Evolutionary conservation across 2,888 invertebrate genomes (phyloP), one percentile per base, ranked within the genome.

Genomic region (Microplitis deprimator): DNA sequence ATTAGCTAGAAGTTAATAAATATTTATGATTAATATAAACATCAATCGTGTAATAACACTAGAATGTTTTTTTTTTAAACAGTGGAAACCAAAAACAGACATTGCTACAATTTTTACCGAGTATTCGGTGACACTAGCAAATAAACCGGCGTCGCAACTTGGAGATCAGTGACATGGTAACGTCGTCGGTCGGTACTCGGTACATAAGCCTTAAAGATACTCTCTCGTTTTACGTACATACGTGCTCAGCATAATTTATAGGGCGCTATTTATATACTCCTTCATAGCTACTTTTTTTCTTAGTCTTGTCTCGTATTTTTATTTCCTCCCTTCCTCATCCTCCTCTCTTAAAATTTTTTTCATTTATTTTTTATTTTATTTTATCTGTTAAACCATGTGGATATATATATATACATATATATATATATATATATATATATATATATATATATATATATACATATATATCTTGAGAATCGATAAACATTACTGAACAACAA

Each of bases 161-260:
- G 29, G 76, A 81, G 74, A 68, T 41, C 80, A 61, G 76, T 74
- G 80, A 80, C 82, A 74, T 77, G 72, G 79, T 64, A 70, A 78
- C 78, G 74, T 77, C 81, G 82, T 81, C 84, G 79, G 77, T 29
- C 29, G 78, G 77, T 74, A 82, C 81, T 81, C 81, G 78, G 80
- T 77, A 78, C 72, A 13, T 78, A 81, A 80, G 80, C 81, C 82
- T 84, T 82, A 83, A 84, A 83, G 84, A 84, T 83, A 83, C 82
- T 83, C 82, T 50, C 20, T 83, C 79, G 80, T 82, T 13, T 7
- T 29, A 50, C 38, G 29, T 59, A 83, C 78, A 80, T 82, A 86
- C 85, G 85, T 81, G 86, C 77, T 81, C 80, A 81, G 84, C 82
- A 85, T 85, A 84, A 86, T 86, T 87, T 87, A 87, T 84, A 82